Evolutionary conservation across 1,140 invertebrate genomes (phyloP).

Genomic region (Leptestheria dahalacensis): DNA sequence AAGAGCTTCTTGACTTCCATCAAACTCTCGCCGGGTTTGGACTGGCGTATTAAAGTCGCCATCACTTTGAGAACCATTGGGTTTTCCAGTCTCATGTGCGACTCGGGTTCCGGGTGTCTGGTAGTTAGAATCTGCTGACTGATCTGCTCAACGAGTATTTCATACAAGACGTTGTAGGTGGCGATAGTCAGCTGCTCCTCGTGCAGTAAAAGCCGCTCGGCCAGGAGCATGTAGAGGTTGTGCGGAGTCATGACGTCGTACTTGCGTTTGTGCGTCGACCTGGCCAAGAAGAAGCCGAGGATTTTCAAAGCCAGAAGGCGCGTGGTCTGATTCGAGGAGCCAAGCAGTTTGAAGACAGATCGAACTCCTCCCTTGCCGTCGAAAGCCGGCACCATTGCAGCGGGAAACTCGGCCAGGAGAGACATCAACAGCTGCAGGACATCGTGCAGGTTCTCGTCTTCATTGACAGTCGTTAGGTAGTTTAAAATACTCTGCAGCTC

Average conservation of each 20-base stretch:
- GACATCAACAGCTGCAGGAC: conserved; percentile 93
- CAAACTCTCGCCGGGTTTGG: conserved; percentile 77
- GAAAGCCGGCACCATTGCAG: conserved; percentile 96
- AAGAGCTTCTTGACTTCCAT: conserved; percentile 92
- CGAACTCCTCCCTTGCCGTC: conserved; percentile 91
- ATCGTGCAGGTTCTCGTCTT: conserved; percentile 98
- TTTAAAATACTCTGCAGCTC: conserved; percentile 96
- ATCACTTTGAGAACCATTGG: conserved; percentile 98
- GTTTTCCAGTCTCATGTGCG: conserved; percentile 88
- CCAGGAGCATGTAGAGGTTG: conserved; percentile 91
- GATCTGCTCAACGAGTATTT: conserved; percentile 37
- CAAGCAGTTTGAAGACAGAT: conserved; percentile 90
- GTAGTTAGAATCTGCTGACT: conserved; percentile 79
- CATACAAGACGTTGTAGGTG: conserved; percentile 97
- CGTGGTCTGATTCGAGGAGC: conserved; percentile 87
- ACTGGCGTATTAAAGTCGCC: conserved; percentile 89
- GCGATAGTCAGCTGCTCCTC: conserved; percentile 76
- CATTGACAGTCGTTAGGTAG: conserved; percentile 91
- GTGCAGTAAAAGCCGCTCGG: conserved; percentile 78
- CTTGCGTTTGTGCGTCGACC: conserved; percentile 89
- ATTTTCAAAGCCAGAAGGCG: conserved; percentile 89
- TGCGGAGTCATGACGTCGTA: conserved; percentile 96
- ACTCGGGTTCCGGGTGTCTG: conserved; percentile 83
- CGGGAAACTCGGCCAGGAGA: conserved; percentile 93
- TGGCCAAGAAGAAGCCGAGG: conserved; percentile 83